Evolutionary conservation across 2,113 vertebrate species (phyloP), one percentile per base, ranked within the genome.

Genomic region (Gorsachius goisagi): DNA sequence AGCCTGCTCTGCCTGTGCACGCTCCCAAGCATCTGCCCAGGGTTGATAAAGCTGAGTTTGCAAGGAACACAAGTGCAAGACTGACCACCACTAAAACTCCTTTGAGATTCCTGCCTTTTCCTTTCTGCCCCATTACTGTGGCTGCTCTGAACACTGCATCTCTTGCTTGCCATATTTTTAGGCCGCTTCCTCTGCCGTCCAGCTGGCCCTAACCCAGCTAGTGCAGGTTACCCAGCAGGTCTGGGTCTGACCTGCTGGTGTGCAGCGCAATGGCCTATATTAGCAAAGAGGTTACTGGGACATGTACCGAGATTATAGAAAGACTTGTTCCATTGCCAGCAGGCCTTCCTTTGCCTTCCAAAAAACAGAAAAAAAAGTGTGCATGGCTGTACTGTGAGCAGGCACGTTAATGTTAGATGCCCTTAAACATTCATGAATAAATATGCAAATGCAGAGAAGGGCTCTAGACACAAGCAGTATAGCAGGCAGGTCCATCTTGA

Each of bases 101-200:
- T 71, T 24, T 44, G 52, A 15, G 18, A 39, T n/a, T 89, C 24
- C 23, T 73, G 12, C 13, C 17, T 72, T 67, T 39, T 58, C 12
- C 35, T 49, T 49, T 44, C 45, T 28, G 22, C 15, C 6, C 6
- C 2, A 3, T 33, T 64, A 12, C n/a, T 0, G 0, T 10, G 41
- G 39, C 12, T 5, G 2, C 45, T 62, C 64, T 2, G 1, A 84
- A 66, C 5, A 30, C 26, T 12, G 12, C 19, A 30, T 24, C 27
- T 81, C 56, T 71, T 74, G n/a, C 52, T 49, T 77, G 41, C n/a
- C 1, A 0, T 77, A 49, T 24, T 62, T 67, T 77, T 12, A 67
- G 35, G 23, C 50, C 13, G 9, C 47, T 74, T 55, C 11, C 15
- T 3, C 3, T 30, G 49, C 32, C 6, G 6, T 41, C 77, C 53